Evolutionary conservation across 2,888 invertebrate genomes (phyloP), one percentile per base, ranked within the genome.

Genomic region (Netelia virgata): DNA sequence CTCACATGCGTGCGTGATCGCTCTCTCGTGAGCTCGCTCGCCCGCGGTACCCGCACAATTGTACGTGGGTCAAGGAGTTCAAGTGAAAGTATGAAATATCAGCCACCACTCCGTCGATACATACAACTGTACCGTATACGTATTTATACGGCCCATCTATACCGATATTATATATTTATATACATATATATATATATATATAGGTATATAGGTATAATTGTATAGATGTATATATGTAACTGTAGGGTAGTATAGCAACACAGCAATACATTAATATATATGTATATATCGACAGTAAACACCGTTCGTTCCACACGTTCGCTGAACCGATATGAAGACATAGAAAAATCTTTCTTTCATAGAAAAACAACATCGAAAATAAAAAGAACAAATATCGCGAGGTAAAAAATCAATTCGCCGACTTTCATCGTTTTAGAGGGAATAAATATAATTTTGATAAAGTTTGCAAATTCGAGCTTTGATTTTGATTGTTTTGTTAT

Each of bases 21-120:
- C 83, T 72, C 82, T 75, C 80, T 63, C 79, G 57, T 20, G 68
- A 61, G 59, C 63, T 82, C 84, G 81, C 86, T 85, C 85, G 78
- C 85, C 84, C 87, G 86, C 87, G 77, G 81, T 81, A 82, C 81
- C 82, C 84, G 85, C 84, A 86, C 86, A 83, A 87, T 87, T 89
- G 89, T 88, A 86, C 88, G 85, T 90, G 88, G 92, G 92, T 92
- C 92, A 92, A 92, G 92, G 92, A 91, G 92, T 92, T 92, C 91
- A 90, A 92, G 92, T 92, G 92, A 92, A 92, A 92, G 92, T 92
- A 92, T 91, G 90, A 92, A 92, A 92, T 92, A 92, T 92, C 92
- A 91, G 88, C 90, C 88, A 53, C 18, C 85, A 86, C 88, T 85
- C 88, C 82, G 87, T 18, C 66, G 64, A 76, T 76, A 53, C 10